These are phyloP conservation scores for Steatornis caripensis DNA, from an alignment of 2,113 vertebrate species.

Conservation along the genomic window DNA sequence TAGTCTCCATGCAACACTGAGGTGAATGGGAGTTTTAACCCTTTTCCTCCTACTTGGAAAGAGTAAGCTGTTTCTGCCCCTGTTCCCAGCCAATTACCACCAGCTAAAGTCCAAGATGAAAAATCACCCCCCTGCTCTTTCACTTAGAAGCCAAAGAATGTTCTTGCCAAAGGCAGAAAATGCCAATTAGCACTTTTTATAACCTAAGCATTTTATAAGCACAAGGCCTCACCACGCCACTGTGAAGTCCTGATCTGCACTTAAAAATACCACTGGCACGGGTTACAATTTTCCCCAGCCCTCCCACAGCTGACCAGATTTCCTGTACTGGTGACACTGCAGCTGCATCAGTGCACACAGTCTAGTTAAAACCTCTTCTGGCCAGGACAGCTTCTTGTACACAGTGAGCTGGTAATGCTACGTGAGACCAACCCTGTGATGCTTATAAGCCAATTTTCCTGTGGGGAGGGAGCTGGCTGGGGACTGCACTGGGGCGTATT, in stretches of 20 bases:
- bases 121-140: neutral
- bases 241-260: neutral
- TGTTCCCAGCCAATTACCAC: neutral
- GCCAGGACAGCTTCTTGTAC: neutral
- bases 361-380: neutral
- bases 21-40: neutral
- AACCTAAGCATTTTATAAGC: neutral
- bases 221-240: neutral
- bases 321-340: neutral
- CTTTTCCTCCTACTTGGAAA: neutral
- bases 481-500: neutral
- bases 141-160: neutral
- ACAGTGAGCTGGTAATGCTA: neutral
- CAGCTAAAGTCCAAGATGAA: neutral
- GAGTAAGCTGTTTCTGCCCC: neutral
- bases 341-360: neutral
- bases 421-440: neutral
- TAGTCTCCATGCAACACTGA: neutral
- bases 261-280: neutral
- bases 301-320: neutral
- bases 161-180: neutral
- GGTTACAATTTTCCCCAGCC: neutral
- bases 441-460: neutral
- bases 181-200: slow-evolving; percentile 3
- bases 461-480: neutral